Conservation (phyloP, 2,113 vertebrate genomes). For the Caranx melampygus region DNA sequence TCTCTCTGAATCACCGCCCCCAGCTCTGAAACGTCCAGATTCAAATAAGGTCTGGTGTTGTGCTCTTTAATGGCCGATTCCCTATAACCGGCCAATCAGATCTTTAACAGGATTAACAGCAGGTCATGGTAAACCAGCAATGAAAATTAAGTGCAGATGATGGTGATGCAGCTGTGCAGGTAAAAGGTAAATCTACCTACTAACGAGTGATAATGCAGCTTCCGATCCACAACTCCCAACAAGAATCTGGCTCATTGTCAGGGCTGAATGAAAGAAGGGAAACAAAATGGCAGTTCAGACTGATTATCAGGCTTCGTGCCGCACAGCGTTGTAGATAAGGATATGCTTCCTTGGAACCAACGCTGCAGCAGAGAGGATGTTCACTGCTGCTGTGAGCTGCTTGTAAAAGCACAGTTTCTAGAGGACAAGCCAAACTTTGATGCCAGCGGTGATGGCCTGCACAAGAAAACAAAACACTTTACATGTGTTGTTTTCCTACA, state of each 20-base stretch:
- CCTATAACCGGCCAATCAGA: too few relatives aligned
- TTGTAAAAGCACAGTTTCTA: background rate
- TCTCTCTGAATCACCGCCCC: background rate
- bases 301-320: background rate
- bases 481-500: background rate
- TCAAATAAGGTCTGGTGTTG: too few relatives aligned
- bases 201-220: background rate
- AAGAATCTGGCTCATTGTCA: background rate
- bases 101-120: too few relatives aligned
- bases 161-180: background rate
- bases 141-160: background rate
- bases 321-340: background rate
- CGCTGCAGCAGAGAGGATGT: background rate
- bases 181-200: background rate
- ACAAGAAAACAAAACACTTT: too few relatives aligned
- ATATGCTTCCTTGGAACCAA: background rate
- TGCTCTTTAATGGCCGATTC: too few relatives aligned
- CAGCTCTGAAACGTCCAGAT: background rate
- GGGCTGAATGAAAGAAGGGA: conserved; percentile 3
- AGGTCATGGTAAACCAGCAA: background rate
- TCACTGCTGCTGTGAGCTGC: background rate
- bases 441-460: background rate
- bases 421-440: background rate
- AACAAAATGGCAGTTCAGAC: too few relatives aligned
- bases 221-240: background rate